A percentile compares a stretch with the other conserved stretches of the same genome.
phyloP scores from a whole-genome alignment of 2,797 vertebrate genomes.

The Sarcophilus harrisii region DNA sequence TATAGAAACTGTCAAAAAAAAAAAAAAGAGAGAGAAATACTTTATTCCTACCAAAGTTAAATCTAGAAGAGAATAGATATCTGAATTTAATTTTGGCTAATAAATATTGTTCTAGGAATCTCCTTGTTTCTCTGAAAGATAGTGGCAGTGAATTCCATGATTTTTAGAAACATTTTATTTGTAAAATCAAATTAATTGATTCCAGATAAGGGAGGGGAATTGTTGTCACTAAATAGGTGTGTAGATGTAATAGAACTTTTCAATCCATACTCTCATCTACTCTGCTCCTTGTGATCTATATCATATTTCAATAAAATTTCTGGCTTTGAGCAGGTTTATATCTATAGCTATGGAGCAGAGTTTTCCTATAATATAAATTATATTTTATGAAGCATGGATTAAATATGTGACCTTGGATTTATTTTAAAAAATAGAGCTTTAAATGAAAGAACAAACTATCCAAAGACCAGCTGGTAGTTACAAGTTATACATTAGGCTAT shows the following conservation, averaged over 20 bases:
- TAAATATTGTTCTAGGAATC: background rate
- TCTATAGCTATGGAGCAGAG: background rate
- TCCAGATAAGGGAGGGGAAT: background rate
- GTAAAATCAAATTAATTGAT: background rate
- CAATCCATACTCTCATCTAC: background rate
- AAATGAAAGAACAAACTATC: background rate
- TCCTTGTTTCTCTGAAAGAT: background rate
- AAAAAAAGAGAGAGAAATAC: background rate
- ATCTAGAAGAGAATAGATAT: background rate
- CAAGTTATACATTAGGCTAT: background rate
- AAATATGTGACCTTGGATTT: background rate
- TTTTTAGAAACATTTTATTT: background rate
- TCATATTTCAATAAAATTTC: background rate
- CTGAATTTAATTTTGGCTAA: background rate
- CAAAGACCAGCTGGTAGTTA: constrained; percentile 1
- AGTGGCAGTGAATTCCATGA: background rate
- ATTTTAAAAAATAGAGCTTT: background rate
- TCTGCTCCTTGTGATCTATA: constrained; percentile 11
- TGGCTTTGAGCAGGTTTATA: background rate
- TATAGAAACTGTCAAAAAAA: background rate
- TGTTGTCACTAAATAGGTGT: background rate
- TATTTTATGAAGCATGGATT: background rate
- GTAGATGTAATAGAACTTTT: background rate
- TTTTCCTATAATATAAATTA: constrained; percentile 1
- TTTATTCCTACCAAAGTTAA: background rate